Evolutionary conservation across 2,888 invertebrate genomes (phyloP).

Genomic region (Nymphalis c-album): DNA sequence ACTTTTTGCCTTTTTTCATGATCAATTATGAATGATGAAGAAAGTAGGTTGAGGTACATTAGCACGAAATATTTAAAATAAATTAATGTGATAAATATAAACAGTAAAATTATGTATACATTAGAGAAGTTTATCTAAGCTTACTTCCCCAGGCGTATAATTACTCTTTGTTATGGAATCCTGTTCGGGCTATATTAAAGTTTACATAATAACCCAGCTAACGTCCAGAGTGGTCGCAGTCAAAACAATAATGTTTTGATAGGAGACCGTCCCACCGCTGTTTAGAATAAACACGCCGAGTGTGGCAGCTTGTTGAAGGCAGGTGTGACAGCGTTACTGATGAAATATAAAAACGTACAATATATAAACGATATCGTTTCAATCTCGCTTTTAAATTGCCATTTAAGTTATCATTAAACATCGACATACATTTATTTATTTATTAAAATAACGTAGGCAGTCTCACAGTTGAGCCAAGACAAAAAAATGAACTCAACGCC

Average conservation of each 20-base stretch:
- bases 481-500: too few relatives aligned
- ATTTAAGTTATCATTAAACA: background rate
- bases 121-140: constrained; percentile 35
- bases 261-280: constrained; percentile 61
- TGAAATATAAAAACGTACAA: constrained; percentile 1
- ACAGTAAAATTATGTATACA: constrained; percentile 34
- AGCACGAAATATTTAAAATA: constrained; percentile 17
- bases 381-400: background rate
- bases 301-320: constrained; percentile 25
- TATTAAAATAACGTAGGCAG: too few relatives aligned
- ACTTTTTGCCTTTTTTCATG: too few relatives aligned
- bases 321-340: constrained; percentile 21
- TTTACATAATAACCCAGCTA: constrained; percentile 43
- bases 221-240: constrained; percentile 52
- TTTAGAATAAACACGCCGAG: constrained; percentile 73
- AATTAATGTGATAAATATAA: constrained; percentile 30
- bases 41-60: background rate
- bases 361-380: background rate
- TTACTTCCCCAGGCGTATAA: constrained; percentile 38
- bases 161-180: constrained; percentile 41
- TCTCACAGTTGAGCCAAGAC: too few relatives aligned
- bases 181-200: constrained; percentile 37
- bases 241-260: constrained; percentile 77
- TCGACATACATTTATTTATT: too few relatives aligned
- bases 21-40: background rate